Evolutionary conservation across 2,888 invertebrate genomes (phyloP).

Genomic region (Plusia festucae): DNA sequence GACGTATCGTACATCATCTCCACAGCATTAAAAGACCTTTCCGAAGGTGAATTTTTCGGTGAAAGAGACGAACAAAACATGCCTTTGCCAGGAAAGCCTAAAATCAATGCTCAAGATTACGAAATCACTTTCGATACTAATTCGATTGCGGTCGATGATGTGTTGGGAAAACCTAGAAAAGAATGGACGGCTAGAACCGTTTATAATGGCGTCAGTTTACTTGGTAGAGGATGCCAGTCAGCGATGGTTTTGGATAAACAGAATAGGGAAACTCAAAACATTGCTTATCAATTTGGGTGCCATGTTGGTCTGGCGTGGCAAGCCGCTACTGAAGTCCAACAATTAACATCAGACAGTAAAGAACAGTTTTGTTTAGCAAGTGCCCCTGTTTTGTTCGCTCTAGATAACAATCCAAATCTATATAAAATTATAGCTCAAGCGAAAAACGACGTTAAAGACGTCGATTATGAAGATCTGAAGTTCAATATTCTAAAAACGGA

Average conservation of each 20-base stretch:
- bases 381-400: conserved; percentile 95
- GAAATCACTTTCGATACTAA: conserved; percentile 80
- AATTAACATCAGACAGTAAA: conserved; percentile 89
- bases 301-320: conserved; percentile 95
- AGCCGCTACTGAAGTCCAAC: conserved; percentile 87
- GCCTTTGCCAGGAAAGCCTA: conserved; percentile 91
- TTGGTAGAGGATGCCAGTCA: conserved; percentile 94
- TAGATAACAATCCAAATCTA: conserved; percentile 93
- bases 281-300: conserved; percentile 94
- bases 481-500: conserved; percentile 84
- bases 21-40: conserved; percentile 94
- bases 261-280: conserved; percentile 90
- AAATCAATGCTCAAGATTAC: conserved; percentile 71
- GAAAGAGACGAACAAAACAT: conserved; percentile 93
- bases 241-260: conserved; percentile 94
- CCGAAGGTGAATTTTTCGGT: conserved; percentile 95
- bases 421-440: conserved; percentile 91
- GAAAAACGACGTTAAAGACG: conserved; percentile 90
- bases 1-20: conserved; percentile 95
- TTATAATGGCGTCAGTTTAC: conserved; percentile 91
- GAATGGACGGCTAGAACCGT: conserved; percentile 94
- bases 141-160: conserved; percentile 77
- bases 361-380: conserved; percentile 93
- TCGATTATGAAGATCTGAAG: conserved; percentile 91
- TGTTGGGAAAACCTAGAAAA: conserved; percentile 89